Base-by-base conservation (phyloP, 2,888 invertebrate species). In the Myathropa florea region DNA sequence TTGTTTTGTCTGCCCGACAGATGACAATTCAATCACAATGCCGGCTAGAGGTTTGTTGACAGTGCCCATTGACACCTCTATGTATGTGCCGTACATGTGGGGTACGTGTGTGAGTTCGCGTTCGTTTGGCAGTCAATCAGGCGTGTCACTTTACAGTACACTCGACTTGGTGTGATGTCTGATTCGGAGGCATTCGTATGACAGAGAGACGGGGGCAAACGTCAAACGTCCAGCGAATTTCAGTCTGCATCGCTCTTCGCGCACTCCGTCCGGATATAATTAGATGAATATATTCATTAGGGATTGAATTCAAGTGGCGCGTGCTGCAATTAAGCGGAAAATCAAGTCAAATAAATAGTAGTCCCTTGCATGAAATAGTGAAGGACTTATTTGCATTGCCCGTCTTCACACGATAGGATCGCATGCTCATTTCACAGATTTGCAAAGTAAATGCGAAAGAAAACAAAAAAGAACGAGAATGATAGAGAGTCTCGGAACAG, bases 221-320 rank as follows among this genome's bases (percentile, higher is more conserved):
- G 26, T 21, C 57, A 39, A 59, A 33, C 63, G 33, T 60, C 59
- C 64, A 33, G 12, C 10, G 18, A 23, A 26, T 39, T 57, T 79
- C 24, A 61, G 68, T 63, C 36, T 30, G 23, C 21, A 39, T 83
- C 65, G 64, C 64, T 68, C 36, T 60, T 26, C 14, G 36, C n/a
- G n/a, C n/a, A n/a, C n/a, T n/a, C 28, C 71, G 59, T 39, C 63
- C 63, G 76, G 46, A 18, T 71, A 60, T 77, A 82, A 85, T 77
- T 59, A 63, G 64, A 81, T 82, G 72, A 85, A 77, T 65, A 72
- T 55, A 65, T 70, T 77, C 77, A 76, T 81, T 81, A 68, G 73
- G 64, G 28, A 12, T 60, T 26, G 57, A 21, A 70, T 21, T 64
- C 18, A 61, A 39, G 26, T 28, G 77, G 64, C 73, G 68, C 75